Evolutionary conservation across 1,140 invertebrate genomes (phyloP), one percentile per base, ranked within the genome.

Genomic region (Samia ricini): DNA sequence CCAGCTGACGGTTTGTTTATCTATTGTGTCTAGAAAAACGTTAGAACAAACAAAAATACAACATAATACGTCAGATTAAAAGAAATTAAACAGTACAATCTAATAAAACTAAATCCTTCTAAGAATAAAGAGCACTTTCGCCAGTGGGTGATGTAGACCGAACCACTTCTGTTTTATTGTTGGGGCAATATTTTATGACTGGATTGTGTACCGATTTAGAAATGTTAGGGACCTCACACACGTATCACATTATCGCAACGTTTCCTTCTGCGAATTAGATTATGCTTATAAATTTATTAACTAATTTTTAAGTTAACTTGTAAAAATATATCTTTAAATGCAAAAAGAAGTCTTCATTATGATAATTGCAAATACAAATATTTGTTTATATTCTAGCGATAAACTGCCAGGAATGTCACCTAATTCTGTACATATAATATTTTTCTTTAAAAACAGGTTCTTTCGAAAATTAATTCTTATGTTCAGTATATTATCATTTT

Each of bases 151-250:
- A 76, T 75, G 77, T 81, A 81, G 77, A 76, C 72, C 72, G 74
- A 76, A 79, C 72, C 87, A 87, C 83, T 87, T 81, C 79, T 83
- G 84, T 88, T 88, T 89, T 89, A 89, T 88, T 88, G 85, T 89
- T 83, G 77, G 74, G 84, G 81, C 70, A 42, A 87, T 87, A 85
- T 85, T 89, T 89, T 89, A 89, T 82, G 85, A 77, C 77, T 85
- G 87, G 87, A 88, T 89, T 89, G 85, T 89, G 79, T 89, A 80
- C 85, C 70, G 74, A 85, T 85, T 83, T 89, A 89, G 87, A 87
- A 75, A 15, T 73, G 62, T 84, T 76, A 79, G 69, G 82, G 69
- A 60, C 69, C 66, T 60, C 81, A 60, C 72, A 69, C 77, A 85
- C 72, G 60, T 1, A 6, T 4, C 2, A 42, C 10, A 4, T 6